phyloP scores from a whole-genome alignment of 2,797 vertebrate species.

The Serranus cabrilla region DNA sequence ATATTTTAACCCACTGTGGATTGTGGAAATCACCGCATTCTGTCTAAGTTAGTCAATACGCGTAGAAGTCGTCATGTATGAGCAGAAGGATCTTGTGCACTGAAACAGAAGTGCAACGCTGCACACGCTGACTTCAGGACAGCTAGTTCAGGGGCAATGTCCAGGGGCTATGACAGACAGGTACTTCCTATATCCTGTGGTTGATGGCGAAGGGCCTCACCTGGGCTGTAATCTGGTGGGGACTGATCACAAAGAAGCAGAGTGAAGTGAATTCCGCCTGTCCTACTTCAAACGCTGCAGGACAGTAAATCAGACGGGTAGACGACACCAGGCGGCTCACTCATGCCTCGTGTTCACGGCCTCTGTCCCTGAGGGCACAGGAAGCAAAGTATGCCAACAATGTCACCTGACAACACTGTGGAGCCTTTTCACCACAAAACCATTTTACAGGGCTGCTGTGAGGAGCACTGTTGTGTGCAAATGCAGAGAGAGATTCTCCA shows the following conservation, averaged over 20 bases:
- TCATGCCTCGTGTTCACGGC: conserved; percentile 87
- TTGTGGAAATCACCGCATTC: conserved; percentile 41
- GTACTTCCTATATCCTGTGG: conserved; percentile 83
- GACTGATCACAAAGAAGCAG: conserved; percentile 94
- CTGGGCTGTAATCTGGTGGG: conserved; percentile 85
- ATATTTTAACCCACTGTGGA: conserved; percentile 25
- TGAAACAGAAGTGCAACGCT: conserved; percentile 15
- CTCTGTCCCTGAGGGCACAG: conserved; percentile 77
- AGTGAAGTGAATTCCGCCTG: conserved; percentile 94
- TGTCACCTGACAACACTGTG: conserved; percentile 86
- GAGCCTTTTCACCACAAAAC: conserved; percentile 67
- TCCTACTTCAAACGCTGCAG: conserved; percentile 92
- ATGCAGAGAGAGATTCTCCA: not conserved
- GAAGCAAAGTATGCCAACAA: conserved; percentile 86
- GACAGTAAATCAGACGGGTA: conserved; percentile 94
- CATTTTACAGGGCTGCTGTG: conserved; percentile 38
- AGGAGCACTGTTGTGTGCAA: not conserved
- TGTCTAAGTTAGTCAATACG: conserved; percentile 17
- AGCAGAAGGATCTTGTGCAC: not conserved
- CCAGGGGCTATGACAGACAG: conserved; percentile 72
- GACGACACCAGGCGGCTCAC: conserved; percentile 87
- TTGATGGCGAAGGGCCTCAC: conserved; percentile 87
- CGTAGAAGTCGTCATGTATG: conserved; percentile 7
- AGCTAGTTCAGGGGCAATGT: conserved; percentile 52
- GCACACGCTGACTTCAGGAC: conserved; percentile 22